A percentile compares a stretch with the other conserved stretches of the same genome.
Conservation (phyloP, 2,888 invertebrate species). For the Onchidella celtica region DNA sequence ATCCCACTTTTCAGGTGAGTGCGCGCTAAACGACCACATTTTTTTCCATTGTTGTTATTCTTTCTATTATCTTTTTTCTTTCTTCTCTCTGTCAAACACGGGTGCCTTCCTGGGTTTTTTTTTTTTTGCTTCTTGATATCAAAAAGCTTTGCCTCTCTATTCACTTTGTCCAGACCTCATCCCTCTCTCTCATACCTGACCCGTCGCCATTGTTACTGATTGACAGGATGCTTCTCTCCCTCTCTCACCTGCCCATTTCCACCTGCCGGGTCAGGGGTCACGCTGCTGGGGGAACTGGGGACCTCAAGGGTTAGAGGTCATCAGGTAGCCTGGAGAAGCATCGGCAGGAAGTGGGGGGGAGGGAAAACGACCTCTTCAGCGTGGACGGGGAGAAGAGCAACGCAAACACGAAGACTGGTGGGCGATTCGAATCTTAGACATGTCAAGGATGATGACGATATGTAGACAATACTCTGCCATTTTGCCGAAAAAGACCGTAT, state of each 20-base stretch:
- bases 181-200: neutral
- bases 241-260: constrained; percentile 4
- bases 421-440: neutral
- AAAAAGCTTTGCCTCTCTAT: neutral
- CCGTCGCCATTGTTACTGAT: neutral
- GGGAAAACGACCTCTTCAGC: neutral
- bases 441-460: neutral
- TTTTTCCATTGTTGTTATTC: neutral
- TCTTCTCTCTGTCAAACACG: neutral
- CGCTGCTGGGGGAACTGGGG: neutral
- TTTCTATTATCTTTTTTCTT: neutral
- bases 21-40: neutral
- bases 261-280: constrained; percentile 12
- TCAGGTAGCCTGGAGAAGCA: neutral
- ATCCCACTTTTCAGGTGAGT: neutral
- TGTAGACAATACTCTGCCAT: too few species aligned
- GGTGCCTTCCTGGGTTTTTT: neutral
- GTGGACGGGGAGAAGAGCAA: neutral
- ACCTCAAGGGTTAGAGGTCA: neutral
- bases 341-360: neutral
- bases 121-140: neutral
- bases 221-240: neutral
- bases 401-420: neutral
- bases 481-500: too few species aligned
- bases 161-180: neutral